Base-by-base conservation (phyloP, 2,888 invertebrate genomes). In the Digitonthophagus gazella region DNA sequence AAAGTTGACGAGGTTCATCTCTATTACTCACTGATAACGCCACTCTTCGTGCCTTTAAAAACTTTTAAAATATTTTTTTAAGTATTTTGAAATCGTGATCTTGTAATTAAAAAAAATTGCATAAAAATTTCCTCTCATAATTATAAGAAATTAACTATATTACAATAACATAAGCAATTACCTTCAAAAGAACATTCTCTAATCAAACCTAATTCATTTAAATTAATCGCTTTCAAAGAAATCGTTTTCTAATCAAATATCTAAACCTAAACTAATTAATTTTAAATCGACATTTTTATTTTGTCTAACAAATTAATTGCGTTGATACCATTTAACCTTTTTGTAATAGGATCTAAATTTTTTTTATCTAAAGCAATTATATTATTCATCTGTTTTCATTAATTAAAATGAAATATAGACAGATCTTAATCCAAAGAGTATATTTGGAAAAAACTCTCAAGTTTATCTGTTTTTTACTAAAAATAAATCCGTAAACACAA, bases 1-100 rank as follows among this genome's bases (percentile, higher is more conserved):
- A 69, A 69, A 69, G 69, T 69, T 67, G 69, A 67, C 6, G 58
- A 64, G 58, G 69, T 69, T 69, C 69, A 67, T 69, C 67, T 58
- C 58, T 69, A 64, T 67, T 28, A 56, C 64, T 64, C 3, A n/a
- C 15, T 44, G 65, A 65, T 65, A 65, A 65, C 16, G 19, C 2
- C 57, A 57, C 11, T 14, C 57, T 15, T 57, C n/a, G 18, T 14
- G 18, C 19, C 28, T 44, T 3, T 8, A 44, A 1, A 44, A 44
- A 44, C 11, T 44, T 44, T 44, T 11, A 5, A 44, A 44, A 44
- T 8, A 44, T 44, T 44, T 44, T 11, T 44, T 44, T 44, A 44
- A 8, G n/a, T n/a, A n/a, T n/a, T n/a, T n/a, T n/a, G n/a, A n/a
- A n/a, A n/a, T n/a, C n/a, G n/a, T n/a, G n/a, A n/a, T n/a, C n/a